Evolutionary conservation across 2,797 vertebrate species (phyloP), one percentile per base, ranked within the genome.

Genomic region (Parauchenoglanis ngamensis): DNA sequence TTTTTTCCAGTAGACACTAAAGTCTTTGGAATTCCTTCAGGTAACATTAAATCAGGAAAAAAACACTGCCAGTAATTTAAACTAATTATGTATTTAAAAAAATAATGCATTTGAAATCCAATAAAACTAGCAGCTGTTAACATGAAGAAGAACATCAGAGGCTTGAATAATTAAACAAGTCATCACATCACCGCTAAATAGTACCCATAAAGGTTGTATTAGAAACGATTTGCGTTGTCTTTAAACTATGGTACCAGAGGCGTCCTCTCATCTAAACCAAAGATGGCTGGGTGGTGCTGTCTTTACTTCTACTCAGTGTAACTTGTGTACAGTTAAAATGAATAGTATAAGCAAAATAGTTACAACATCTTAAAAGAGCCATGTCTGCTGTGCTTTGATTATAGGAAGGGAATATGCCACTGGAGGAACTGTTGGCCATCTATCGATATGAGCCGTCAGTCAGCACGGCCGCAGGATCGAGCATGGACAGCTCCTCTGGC

Each of bases 381-480:
- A 23, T 31, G 17, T 23, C 8, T 23, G 11, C 31, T 87, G 11
- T 83, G 1, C 3, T 86, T 17, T 86, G 3, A 44, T 87, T 85
- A 77, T 92, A 99, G 98, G 98, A 99, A 94, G 97, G 98, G 90
- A 99, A 96, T 91, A 99, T 99, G 98, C 98, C 98, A 0, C 92
- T 99, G 88, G 98, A 99, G 92, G 98, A 99, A 87, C 94, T 99
- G 81, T 90, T 99, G 92, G 97, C 98, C 31, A 98, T 99, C 91
- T 99, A 99, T 94, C 98, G 98, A 79, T 99, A 98, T 81, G 98
- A 99, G 92, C 95, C 97, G 1, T 93, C 97, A 0, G 94, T 96
- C 93, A 96, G 96, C 70, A 94, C 95, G 1, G 93, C 95, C 72
- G 96, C 96, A 0, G 96, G 96, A 84, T 98, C 98, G 88, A 99